Evolutionary conservation across 2,113 vertebrate species (phyloP).

Genomic region (Alethe castanea): DNA sequence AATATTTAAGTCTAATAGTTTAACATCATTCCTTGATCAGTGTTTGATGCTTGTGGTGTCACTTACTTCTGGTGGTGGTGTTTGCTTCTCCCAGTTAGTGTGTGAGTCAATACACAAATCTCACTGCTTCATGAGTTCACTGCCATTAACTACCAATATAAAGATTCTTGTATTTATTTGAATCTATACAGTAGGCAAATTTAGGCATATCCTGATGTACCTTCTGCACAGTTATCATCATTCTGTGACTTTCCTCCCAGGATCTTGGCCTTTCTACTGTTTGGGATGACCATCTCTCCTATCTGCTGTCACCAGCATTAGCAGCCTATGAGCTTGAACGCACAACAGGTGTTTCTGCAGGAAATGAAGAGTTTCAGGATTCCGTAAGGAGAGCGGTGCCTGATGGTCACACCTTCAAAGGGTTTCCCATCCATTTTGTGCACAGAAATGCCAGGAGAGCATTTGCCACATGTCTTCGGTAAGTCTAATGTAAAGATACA

Average conservation of each 20-base stretch:
- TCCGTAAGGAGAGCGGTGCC: conserved; percentile 90
- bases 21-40: background rate
- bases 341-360: conserved; percentile 84
- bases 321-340: conserved; percentile 94
- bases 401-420: conserved; percentile 97
- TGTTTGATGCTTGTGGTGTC: background rate
- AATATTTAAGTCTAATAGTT: background rate
- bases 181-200: background rate
- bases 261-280: conserved; percentile 87
- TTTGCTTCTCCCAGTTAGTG: background rate
- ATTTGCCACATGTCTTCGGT: conserved; percentile 92
- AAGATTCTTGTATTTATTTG: background rate
- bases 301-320: conserved; percentile 91
- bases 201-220: background rate
- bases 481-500: background rate
- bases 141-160: background rate
- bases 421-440: conserved; percentile 94
- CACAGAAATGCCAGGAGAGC: conserved; percentile 90
- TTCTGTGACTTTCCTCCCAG: conserved; percentile 64
- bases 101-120: background rate
- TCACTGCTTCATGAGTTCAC: background rate
- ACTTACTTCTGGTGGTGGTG: background rate
- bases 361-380: conserved; percentile 97
- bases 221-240: background rate
- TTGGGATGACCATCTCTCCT: conserved; percentile 96